Percentiles rank a stretch among this genome's conserved stretches.
These are phyloP conservation scores for Pseudocheirus occidentalis DNA, from an alignment of 2,797 vertebrate species.

Conservation along the genomic window DNA sequence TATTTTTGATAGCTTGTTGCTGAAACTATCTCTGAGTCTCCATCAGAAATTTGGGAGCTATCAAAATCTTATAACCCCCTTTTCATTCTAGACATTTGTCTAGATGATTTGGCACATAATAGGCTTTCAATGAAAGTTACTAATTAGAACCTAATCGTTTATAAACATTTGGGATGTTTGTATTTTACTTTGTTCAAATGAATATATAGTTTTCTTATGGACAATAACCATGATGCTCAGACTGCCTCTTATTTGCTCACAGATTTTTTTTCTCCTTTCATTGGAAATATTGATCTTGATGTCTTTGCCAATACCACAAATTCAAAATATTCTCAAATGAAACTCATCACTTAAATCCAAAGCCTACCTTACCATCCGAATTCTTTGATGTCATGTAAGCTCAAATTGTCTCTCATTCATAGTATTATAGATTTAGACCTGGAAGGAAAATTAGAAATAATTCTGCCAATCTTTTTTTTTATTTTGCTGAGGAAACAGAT, in stretches of 20 bases:
- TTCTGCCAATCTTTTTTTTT: background rate
- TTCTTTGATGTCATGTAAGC: background rate
- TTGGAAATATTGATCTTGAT: background rate
- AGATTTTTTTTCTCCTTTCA: constrained; percentile 27
- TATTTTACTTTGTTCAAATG: constrained; percentile 43
- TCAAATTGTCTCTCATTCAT: background rate
- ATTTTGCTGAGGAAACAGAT: background rate
- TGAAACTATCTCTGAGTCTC: background rate
- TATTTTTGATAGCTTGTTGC: background rate
- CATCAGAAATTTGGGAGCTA: background rate
- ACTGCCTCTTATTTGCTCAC: constrained; percentile 40
- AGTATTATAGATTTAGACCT: background rate
- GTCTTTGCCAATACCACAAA: background rate
- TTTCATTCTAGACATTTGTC: constrained; percentile 32
- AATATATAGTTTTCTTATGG: constrained; percentile 57
- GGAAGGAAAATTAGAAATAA: background rate
- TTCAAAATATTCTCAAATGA: background rate
- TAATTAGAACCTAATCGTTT: constrained; percentile 61
- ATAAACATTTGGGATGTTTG: constrained; percentile 46
- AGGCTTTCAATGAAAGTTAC: constrained; percentile 27
- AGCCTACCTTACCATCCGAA: background rate
- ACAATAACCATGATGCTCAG: constrained; percentile 53
- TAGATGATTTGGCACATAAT: background rate
- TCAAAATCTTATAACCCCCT: background rate
- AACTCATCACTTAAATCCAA: background rate